A percentile compares a stretch with the other conserved stretches of the same genome.
These are phyloP conservation scores for Micronycteris hirsuta DNA, from an alignment of 2,113 vertebrate species.

Conservation along the genomic window DNA sequence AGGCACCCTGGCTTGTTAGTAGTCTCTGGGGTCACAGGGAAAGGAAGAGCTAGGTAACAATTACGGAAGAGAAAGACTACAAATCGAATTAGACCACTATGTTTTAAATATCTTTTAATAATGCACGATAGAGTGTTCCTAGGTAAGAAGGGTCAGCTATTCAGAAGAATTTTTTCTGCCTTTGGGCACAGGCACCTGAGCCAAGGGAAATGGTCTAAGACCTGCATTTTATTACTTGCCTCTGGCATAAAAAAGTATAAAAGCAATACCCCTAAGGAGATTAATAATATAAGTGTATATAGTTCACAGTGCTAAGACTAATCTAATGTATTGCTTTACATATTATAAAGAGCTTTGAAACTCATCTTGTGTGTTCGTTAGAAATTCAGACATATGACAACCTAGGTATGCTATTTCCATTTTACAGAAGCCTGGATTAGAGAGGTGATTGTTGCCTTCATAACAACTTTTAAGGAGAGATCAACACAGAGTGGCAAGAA, in stretches of 20 bases:
- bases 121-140: background rate
- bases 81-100: background rate
- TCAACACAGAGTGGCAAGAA: fast-evolving
- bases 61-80: background rate
- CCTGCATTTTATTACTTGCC: background rate
- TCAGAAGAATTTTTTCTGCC: background rate
- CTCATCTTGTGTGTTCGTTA: background rate
- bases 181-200: background rate
- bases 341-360: background rate
- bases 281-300: background rate
- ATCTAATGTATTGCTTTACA: background rate
- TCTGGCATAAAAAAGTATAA: background rate
- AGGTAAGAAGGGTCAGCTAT: background rate
- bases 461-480: background rate
- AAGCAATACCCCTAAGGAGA: background rate
- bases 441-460: background rate
- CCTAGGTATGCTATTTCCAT: background rate
- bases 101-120: background rate
- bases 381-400: background rate
- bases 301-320: background rate
- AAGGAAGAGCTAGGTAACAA: background rate
- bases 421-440: background rate
- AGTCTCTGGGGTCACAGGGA: background rate
- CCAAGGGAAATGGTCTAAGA: background rate
- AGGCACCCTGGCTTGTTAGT: background rate